Evolutionary conservation across 2,888 invertebrate species (phyloP), one percentile per base, ranked within the genome.

Genomic region (Lochmaea crataegi): DNA sequence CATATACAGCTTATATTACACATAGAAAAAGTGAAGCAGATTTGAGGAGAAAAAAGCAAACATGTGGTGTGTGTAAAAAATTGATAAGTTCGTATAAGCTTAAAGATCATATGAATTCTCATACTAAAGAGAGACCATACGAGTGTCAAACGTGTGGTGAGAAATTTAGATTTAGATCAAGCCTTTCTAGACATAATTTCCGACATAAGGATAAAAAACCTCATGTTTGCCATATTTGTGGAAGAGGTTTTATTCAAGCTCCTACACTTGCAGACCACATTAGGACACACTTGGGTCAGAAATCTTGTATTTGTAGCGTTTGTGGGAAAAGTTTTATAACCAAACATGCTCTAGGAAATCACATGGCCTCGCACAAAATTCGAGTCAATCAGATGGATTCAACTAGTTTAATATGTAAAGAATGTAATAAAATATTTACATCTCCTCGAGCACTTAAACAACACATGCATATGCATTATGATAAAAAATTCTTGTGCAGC

Each of bases 291-390:
- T 67, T 61, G 11, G 74, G 75, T 41, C 74, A 78, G 60, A 79
- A 77, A 73, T 73, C 76, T n/a, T 77, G 74, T 69, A 75, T 73
- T 32, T 80, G 79, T 60, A 68, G 73, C 70, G 38, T 78, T 53
- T 78, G 77, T 66, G 83, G 88, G 86, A 88, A 75, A 70, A 72
- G 56, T 60, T 80, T 80, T 64, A 85, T 88, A 22, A 76, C 76
- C 11, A 76, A 77, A 68, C 77, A 77, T 61, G 63, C 76, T 57
- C 56, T 77, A 68, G 71, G 72, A 10, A 76, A 77, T 53, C 77
- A 77, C 64, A 75, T 76, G 14, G 70, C 75, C 41, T 70, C 60
- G 63, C 77, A 77, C 63, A 75, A 73, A 76, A 65, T 66, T 53
- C 70, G 72, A 45, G 65, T 64, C 64, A 57, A 70, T 22, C 18